Evolutionary conservation across 2,888 invertebrate species (phyloP).

Genomic region (Drosophila neotestacea): DNA sequence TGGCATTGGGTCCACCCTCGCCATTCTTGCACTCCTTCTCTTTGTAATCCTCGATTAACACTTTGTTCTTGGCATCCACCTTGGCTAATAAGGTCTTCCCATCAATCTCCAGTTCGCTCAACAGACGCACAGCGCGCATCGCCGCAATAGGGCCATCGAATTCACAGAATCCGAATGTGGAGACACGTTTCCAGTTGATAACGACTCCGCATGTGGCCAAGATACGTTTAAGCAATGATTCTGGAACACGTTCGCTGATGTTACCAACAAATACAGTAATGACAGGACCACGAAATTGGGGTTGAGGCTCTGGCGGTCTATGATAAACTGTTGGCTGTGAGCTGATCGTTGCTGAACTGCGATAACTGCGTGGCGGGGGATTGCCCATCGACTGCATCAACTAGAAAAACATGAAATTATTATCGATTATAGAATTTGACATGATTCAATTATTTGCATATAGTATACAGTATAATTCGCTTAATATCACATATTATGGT

Average conservation of each 20-base stretch:
- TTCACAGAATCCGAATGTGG: constrained; percentile 99
- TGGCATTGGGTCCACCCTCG: constrained; percentile 85
- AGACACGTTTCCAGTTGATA: constrained; percentile 98
- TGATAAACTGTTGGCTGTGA: constrained; percentile 85
- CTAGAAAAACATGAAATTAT: constrained; percentile 76
- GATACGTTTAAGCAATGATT: constrained; percentile 96
- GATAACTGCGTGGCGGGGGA: constrained; percentile 85
- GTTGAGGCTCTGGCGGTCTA: constrained; percentile 82
- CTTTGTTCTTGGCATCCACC: constrained; percentile 98
- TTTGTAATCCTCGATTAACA: constrained; percentile 96
- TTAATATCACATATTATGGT: no score
- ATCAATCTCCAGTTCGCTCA: constrained; percentile 96
- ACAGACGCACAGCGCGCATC: constrained; percentile 94
- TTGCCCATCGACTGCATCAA: constrained; percentile 86
- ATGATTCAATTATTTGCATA: background rate
- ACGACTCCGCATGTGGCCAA: constrained; percentile 97
- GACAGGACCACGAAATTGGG: constrained; percentile 90
- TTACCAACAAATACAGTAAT: constrained; percentile 94
- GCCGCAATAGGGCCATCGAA: constrained; percentile 98
- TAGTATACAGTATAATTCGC: no score
- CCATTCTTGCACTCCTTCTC: constrained; percentile 87
- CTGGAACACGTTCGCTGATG: constrained; percentile 97
- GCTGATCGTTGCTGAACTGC: constrained; percentile 85
- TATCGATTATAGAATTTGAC: background rate
- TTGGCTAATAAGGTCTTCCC: constrained; percentile 97